Evolutionary conservation across 2,888 invertebrate genomes (phyloP), one percentile per base, ranked within the genome.

Genomic region (Thalpophila matura): DNA sequence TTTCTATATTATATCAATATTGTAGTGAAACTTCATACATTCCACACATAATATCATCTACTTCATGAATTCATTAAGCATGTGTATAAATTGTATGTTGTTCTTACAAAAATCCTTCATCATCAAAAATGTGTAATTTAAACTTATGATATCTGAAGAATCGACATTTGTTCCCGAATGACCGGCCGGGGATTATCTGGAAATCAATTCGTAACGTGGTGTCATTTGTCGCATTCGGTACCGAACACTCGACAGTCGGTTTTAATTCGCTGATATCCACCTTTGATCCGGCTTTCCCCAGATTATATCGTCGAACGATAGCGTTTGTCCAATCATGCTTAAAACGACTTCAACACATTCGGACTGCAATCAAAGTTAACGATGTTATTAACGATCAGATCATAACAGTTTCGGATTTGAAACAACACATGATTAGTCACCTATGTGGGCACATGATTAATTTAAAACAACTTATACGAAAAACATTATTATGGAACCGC

Each of bases 401-500:
- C 54, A 54, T 51, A 63, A 53, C 53, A 49, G 40, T 58, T 61
- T 51, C 29, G 4, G 51, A 26, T 49, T 68, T 49, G 14, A 35
- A 55, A 54, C 49, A 64, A 54, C 63, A 64, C 45, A 31, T 68
- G 56, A 58, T 77, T 63, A 67, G 22, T 35, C 38, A 67, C 55
- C 57, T 53, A 68, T 72, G 64, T 77, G 78, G 63, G 53, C 64
- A 70, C 64, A 83, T 87, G 84, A 88, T 88, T 86, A 88, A 87
- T 88, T 89, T 85, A 86, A 91, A 91, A 89, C 88, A 91, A 89
- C 85, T 87, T 87, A 84, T 82, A 87, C 85, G 86, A 84, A 86
- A 88, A 89, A 89, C 89, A 89, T 90, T 89, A 89, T 91, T 90
- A 92, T 90, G 89, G 88, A 90, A 90, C 89, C 88, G 85, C 89